Evolutionary conservation across 35 echinoderm and acorn worm genomes (phyloP), one percentile per base, ranked within the genome.

Genomic region (Lytechinus pictus): DNA sequence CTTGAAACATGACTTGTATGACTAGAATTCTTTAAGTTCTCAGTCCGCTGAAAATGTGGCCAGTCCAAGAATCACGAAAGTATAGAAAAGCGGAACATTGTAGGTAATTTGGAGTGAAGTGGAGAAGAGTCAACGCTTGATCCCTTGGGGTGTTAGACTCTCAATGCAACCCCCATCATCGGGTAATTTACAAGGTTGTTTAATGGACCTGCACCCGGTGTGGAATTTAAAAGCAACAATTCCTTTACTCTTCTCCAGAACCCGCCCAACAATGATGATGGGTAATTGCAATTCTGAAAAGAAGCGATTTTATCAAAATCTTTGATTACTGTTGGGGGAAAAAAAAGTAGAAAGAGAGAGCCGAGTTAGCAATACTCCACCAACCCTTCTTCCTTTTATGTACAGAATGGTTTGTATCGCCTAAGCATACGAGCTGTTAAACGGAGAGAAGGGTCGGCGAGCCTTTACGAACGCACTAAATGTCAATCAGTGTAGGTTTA

Each of bases 261-360:
- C 92, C 92, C 92, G 92, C 92, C 92, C 55, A 28, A 93, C 92
- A 93, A 93, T 93, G 53, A 93, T 93, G 92, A 93, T 33, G n/a
- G 52, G 92, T 93, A 93, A 93, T 93, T 93, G 92, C 92, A 57
- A 11, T 9, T 57, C 92, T 57, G 53, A 93, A 93, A 90, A 55
- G 88, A 33, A 93, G 54, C 54, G 53, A 54, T 55, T 27, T 57
- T 93, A 93, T 93, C 92, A 54, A 57, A 93, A 54, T 55, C 92
- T 54, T 57, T 93, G n/a, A 55, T 93, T 27, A 54, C n/a, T 19
- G 54, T 55, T 53, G 33, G 33, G 33, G 33, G 33, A n/a, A n/a
- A n/a, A 54, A 93, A 54, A 93, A 57, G 54, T 21, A 93, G 52
- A 27, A 27, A 53, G 91, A 27, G 10, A 12, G 52, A 24, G 54